Conservation (phyloP, 1,140 invertebrate species). For the Papilio aristodemus region DNA sequence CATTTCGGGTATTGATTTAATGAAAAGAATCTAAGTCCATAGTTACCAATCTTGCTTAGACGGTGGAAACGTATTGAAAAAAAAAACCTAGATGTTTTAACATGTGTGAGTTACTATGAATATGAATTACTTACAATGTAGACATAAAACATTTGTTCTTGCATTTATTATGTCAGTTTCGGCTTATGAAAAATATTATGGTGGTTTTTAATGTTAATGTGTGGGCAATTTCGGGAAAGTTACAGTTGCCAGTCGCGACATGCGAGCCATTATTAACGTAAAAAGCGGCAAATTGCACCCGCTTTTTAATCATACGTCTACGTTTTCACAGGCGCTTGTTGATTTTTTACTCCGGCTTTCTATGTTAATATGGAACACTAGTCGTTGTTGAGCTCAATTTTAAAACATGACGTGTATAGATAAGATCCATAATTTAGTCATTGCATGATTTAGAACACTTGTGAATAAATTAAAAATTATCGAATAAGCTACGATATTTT, state of each 20-base stretch:
- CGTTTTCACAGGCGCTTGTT: conserved; percentile 35
- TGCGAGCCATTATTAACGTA: conserved; percentile 39
- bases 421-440: conserved; percentile 22
- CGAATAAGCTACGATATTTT: too few species aligned
- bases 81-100: neutral
- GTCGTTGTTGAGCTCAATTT: conserved; percentile 10
- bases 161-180: conserved; percentile 13
- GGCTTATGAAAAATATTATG: conserved; percentile 37
- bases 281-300: conserved; percentile 41
- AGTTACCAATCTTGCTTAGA: neutral
- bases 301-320: conserved; percentile 41
- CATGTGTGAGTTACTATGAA: neutral
- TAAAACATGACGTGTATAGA: conserved; percentile 30
- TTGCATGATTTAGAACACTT: neutral
- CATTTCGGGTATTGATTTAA: too few species aligned
- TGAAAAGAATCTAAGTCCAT: too few species aligned
- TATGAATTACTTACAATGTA: neutral
- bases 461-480: neutral
- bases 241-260: conserved; percentile 34
- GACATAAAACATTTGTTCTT: neutral
- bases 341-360: conserved; percentile 36
- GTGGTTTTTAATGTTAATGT: conserved; percentile 43
- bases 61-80: neutral
- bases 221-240: conserved; percentile 41
- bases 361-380: conserved; percentile 18